Evolutionary conservation across 2,797 vertebrate genomes (phyloP).

Genomic region (Sylvia borin): DNA sequence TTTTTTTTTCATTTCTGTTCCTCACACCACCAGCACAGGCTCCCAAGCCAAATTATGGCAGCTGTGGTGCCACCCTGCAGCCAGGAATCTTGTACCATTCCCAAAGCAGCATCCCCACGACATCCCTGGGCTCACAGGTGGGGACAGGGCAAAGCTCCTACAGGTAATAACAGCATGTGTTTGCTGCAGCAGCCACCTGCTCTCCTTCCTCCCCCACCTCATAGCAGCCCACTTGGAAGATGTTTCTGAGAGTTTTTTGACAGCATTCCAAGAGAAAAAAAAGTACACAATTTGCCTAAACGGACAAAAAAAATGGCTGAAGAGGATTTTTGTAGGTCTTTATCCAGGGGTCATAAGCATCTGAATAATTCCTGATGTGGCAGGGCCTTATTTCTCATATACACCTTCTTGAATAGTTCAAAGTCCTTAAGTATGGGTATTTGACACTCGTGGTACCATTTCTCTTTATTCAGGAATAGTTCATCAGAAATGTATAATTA

Average conservation of each 20-base stretch:
- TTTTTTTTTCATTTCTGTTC: constrained; percentile 37
- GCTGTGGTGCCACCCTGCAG: neutral
- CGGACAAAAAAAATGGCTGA: neutral
- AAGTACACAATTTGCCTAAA: neutral
- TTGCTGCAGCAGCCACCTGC: neutral
- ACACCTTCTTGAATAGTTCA: neutral
- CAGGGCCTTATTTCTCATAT: neutral
- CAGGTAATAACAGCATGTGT: neutral
- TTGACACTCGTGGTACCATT: neutral
- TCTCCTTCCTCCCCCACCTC: neutral
- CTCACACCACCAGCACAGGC: neutral
- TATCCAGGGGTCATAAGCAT: neutral
- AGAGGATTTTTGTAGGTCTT: neutral
- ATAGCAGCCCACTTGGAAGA: neutral
- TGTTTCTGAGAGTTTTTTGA: neutral
- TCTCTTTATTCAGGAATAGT: neutral
- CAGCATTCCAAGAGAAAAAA: neutral
- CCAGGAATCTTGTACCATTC: neutral
- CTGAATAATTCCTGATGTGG: neutral
- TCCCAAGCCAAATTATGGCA: constrained; percentile 17
- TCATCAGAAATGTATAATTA: neutral
- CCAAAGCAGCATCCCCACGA: neutral
- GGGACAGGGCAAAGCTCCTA: neutral
- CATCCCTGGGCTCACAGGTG: neutral
- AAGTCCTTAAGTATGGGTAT: neutral